Conservation (phyloP, 2,888 invertebrate species). For the Polydrusus tereticollis region DNA sequence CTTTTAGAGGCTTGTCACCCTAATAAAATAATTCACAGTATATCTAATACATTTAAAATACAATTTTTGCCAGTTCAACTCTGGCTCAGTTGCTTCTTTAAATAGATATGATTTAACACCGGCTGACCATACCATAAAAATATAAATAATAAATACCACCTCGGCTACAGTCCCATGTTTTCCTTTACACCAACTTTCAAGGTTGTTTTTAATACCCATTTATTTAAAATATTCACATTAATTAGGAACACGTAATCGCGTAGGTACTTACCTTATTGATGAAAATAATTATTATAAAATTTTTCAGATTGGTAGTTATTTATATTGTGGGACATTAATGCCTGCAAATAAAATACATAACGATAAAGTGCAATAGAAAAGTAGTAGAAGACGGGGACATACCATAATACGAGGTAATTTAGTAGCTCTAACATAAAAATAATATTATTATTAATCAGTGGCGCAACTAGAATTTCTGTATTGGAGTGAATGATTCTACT, state of each 20-base stretch:
- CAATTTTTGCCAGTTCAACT: not conserved
- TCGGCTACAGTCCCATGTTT: not conserved
- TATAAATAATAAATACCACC: not conserved
- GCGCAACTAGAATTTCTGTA: too few relatives aligned
- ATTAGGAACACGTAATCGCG: not conserved
- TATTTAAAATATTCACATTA: not conserved
- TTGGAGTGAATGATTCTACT: too few relatives aligned
- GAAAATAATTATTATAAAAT: not conserved
- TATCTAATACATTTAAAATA: too few relatives aligned
- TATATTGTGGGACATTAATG: not conserved
- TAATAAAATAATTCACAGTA: too few relatives aligned
- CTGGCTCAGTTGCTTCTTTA: not conserved
- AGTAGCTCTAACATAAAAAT: too few relatives aligned
- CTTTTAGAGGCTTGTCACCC: too few relatives aligned
- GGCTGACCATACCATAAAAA: not conserved
- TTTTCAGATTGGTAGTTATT: not conserved
- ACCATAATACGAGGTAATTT: too few relatives aligned
- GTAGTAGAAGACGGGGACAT: too few relatives aligned
- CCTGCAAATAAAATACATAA: too few relatives aligned
- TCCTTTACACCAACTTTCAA: not conserved
- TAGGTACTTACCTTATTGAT: not conserved
- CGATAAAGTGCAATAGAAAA: too few relatives aligned
- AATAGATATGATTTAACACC: constrained; percentile 4
- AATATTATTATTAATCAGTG: too few relatives aligned
- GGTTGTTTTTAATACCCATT: not conserved